phyloP scores from a whole-genome alignment of 2,113 vertebrate species.

The Rhinogobius similis region DNA sequence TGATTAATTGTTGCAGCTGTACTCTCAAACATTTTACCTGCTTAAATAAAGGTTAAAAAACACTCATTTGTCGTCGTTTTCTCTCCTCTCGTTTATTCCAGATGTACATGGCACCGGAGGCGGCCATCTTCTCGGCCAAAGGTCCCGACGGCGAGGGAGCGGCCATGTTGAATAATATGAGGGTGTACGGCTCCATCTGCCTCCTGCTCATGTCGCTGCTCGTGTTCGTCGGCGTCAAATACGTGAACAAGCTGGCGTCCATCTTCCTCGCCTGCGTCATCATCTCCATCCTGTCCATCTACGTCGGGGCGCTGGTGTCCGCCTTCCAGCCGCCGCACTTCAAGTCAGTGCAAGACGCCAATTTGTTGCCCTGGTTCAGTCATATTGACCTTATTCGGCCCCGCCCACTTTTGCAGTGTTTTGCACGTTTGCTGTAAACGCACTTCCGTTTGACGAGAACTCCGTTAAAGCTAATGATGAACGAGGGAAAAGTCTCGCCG shows the following conservation, averaged over 20 bases:
- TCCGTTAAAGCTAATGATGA: too few relatives aligned
- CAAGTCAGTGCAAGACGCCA: slow-evolving; percentile 79
- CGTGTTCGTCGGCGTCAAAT: slow-evolving; percentile 90
- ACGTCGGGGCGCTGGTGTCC: slow-evolving; percentile 86
- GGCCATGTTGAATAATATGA: slow-evolving; percentile 91
- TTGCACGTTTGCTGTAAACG: too few relatives aligned
- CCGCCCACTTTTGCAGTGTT: too few relatives aligned
- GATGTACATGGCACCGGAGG: slow-evolving; percentile 85
- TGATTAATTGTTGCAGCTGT: too few relatives aligned
- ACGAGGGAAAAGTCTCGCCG: too few relatives aligned
- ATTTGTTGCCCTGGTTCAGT: too few relatives aligned
- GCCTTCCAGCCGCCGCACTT: slow-evolving; percentile 84
- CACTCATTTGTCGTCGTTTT: too few relatives aligned
- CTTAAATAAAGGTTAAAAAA: too few relatives aligned
- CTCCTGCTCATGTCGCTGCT: slow-evolving; percentile 87
- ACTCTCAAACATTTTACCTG: too few relatives aligned
- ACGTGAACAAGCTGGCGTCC: slow-evolving; percentile 92
- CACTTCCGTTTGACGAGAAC: too few relatives aligned
- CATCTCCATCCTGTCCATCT: slow-evolving; percentile 90
- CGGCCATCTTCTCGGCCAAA: slow-evolving; percentile 80
- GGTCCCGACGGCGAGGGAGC: slow-evolving; percentile 76
- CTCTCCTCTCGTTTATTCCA: slow-evolving; percentile 38
- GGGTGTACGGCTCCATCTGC: slow-evolving; percentile 87
- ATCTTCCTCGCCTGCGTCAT: slow-evolving; percentile 90
- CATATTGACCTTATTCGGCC: too few relatives aligned